A percentile compares a stretch with the other conserved stretches of the same genome.
Conservation (phyloP, 2,797 vertebrate species). For the Manis javanica region DNA sequence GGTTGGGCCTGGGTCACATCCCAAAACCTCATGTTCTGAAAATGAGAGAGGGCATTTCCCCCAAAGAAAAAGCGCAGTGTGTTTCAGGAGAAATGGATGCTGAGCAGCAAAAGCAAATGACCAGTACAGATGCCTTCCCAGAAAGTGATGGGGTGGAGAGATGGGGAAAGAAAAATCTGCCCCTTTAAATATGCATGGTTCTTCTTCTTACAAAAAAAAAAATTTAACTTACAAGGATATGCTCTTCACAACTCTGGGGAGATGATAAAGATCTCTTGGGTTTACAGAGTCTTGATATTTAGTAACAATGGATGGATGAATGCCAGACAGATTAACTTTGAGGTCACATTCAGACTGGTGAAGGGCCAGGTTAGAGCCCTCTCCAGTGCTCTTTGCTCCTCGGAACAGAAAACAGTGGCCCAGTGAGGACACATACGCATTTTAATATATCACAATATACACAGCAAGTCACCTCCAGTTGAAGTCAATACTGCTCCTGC, state of each 20-base stretch:
- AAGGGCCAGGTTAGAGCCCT: background rate
- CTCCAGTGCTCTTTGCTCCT: background rate
- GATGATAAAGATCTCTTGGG: background rate
- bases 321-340: background rate
- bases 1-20: background rate
- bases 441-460: background rate
- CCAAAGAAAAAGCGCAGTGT: background rate
- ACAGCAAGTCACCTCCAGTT: background rate
- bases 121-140: background rate
- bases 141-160: background rate
- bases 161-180: background rate
- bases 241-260: background rate
- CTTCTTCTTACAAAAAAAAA: background rate
- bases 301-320: background rate
- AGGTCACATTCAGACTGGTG: background rate
- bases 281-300: background rate
- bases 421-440: background rate
- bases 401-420: background rate
- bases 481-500: background rate
- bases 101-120: background rate
- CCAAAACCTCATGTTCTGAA: background rate
- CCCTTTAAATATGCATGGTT: background rate
- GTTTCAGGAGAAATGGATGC: background rate
- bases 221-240: background rate
- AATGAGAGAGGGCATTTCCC: background rate